These are phyloP conservation scores for Mus pahari DNA, from an alignment of 2,113 vertebrate species.

Conservation along the genomic window DNA sequence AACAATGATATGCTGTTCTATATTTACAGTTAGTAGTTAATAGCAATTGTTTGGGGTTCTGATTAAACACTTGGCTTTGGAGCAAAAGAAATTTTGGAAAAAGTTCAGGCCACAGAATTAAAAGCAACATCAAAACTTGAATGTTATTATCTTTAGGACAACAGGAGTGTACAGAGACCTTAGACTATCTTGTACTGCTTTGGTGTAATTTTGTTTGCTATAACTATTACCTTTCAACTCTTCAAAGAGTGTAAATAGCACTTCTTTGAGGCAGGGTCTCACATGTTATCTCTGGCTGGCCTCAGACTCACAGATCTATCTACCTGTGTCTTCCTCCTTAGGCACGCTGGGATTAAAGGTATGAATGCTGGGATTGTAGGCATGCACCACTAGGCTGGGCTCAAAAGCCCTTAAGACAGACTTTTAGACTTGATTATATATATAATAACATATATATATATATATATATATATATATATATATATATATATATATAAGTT, in stretches of 20 bases:
- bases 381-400: not conserved
- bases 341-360: not conserved
- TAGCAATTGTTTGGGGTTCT: not conserved
- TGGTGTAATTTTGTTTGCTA: not conserved
- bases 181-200: conserved; percentile 30
- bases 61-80: conserved; percentile 68
- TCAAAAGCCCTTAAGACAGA: not conserved
- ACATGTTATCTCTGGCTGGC: not conserved
- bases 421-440: conserved; percentile 52
- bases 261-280: not conserved
- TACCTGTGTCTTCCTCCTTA: not conserved
- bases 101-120: conserved; percentile 56
- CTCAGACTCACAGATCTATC: not conserved
- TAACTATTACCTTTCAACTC: not conserved
- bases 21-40: conserved; percentile 39
- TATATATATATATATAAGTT: conserved; percentile 46
- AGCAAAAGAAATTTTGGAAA: conserved; percentile 47
- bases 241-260: conserved; percentile 12
- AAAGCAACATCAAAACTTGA: conserved; percentile 61
- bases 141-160: not conserved
- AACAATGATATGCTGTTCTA: conserved; percentile 47
- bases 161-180: not conserved
- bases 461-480: conserved; percentile 48
- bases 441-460: conserved; percentile 36
- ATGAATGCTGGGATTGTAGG: not conserved